Conservation (phyloP, 2,113 vertebrate genomes). For the Paraplagusia blochii region DNA sequence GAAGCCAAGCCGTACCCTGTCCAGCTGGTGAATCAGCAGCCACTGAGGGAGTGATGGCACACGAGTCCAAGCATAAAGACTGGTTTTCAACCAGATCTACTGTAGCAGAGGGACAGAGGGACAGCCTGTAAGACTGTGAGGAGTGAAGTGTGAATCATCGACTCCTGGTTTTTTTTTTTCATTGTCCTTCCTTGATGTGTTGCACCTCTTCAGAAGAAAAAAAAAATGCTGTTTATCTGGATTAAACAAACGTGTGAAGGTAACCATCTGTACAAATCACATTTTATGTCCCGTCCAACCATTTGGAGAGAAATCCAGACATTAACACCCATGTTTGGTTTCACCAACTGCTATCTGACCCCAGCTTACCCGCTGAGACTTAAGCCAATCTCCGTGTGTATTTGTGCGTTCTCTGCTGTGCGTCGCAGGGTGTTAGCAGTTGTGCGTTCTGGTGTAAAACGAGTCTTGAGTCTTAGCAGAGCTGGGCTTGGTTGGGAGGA, state of each 20-base stretch:
- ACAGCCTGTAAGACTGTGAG: slow-evolving; percentile 39
- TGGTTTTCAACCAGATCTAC: slow-evolving; percentile 47
- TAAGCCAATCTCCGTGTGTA: slow-evolving; percentile 6
- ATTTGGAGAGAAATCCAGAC: background rate
- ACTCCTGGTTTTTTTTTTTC: slow-evolving; percentile 7
- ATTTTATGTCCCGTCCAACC: background rate
- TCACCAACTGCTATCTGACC: slow-evolving; percentile 5
- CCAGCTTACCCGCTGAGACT: slow-evolving; percentile 3
- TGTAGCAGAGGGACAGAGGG: slow-evolving; percentile 46
- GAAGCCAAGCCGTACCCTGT: slow-evolving; percentile 49
- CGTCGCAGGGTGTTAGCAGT: slow-evolving; percentile 21
- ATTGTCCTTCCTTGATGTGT: slow-evolving; percentile 25
- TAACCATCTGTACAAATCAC: slow-evolving; percentile 1
- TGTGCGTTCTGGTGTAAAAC: slow-evolving; percentile 30
- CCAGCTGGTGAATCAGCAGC: slow-evolving; percentile 38
- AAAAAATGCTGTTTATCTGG: background rate
- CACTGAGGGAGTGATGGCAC: slow-evolving; percentile 42
- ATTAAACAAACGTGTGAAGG: background rate
- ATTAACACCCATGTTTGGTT: background rate
- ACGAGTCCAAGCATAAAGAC: slow-evolving; percentile 37
- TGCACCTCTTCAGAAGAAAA: background rate
- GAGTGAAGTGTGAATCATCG: slow-evolving; percentile 39
- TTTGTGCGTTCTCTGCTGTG: slow-evolving; percentile 3
- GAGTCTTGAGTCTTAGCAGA: slow-evolving; percentile 43
- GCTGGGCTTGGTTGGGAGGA: slow-evolving; percentile 36